These are phyloP conservation scores for Bubo blakistoni DNA, from an alignment of 2,113 vertebrate genomes.

Conservation along the genomic window DNA sequence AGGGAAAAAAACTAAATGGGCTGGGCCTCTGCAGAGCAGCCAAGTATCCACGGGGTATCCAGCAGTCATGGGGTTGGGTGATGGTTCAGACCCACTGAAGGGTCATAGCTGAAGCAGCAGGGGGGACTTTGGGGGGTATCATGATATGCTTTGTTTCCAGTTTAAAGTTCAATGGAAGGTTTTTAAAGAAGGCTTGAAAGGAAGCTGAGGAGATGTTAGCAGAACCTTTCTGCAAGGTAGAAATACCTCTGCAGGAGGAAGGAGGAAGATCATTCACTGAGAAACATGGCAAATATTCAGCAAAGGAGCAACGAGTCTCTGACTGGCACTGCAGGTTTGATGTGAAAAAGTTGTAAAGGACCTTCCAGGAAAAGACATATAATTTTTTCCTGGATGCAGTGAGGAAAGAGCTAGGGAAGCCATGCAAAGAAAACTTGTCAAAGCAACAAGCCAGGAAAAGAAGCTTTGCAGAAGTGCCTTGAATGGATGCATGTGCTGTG, in stretches of 20 bases:
- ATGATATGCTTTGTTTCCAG: neutral
- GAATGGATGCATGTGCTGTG: neutral
- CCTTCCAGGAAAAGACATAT: neutral
- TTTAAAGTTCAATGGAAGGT: neutral
- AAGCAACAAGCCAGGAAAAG: neutral
- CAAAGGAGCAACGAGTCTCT: neutral
- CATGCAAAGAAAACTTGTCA: neutral
- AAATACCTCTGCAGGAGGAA: neutral
- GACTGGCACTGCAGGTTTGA: neutral
- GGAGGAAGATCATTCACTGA: neutral
- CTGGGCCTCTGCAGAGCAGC: neutral
- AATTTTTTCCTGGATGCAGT: neutral
- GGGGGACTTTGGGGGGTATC: neutral
- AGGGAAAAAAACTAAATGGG: rapidly evolving
- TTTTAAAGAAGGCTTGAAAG: neutral
- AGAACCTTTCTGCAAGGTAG: neutral
- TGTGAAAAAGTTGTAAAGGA: neutral
- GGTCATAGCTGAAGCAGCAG: neutral
- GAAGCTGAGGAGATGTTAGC: neutral
- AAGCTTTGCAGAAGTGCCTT: neutral
- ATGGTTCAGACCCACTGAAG: neutral
- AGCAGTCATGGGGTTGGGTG: neutral
- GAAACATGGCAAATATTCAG: neutral
- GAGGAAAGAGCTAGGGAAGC: neutral
- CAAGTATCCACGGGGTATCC: too few species aligned